Evolutionary conservation across 2,113 vertebrate species (phyloP).

Genomic region (Varanus salvator): DNA sequence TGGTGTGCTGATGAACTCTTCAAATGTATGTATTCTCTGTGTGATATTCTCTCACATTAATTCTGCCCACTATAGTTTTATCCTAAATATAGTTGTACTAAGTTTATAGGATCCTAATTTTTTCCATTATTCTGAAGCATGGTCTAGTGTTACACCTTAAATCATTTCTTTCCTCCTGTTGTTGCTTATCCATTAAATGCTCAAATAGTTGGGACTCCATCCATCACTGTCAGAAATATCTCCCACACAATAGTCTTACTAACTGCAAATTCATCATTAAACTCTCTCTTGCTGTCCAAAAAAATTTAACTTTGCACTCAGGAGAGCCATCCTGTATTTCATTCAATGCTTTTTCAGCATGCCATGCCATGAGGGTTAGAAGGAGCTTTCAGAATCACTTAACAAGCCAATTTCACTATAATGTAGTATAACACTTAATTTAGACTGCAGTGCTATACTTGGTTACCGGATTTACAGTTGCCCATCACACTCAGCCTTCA

Average conservation of each 20-base stretch:
- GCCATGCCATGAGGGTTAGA: background rate
- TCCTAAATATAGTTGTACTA: constrained; percentile 6
- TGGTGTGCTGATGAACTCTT: background rate
- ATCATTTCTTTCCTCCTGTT: constrained; percentile 16
- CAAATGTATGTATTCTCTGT: background rate
- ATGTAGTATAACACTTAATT: background rate
- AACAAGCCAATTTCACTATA: constrained; percentile 26
- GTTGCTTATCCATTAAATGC: background rate
- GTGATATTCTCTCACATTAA: background rate
- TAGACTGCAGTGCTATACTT: background rate
- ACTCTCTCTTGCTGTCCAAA: background rate
- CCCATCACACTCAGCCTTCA: no score
- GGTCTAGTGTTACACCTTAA: background rate
- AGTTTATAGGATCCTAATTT: constrained; percentile 23
- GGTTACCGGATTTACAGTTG: no score
- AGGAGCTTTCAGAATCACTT: constrained; percentile 12
- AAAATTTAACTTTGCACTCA: background rate
- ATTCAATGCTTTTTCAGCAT: constrained; percentile 8
- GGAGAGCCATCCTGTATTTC: background rate
- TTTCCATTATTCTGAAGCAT: constrained; percentile 7
- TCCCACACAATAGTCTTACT: background rate
- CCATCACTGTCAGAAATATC: constrained; percentile 18
- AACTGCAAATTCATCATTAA: constrained; percentile 12
- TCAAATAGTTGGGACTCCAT: constrained; percentile 9
- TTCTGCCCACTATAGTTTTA: background rate